A percentile compares a stretch with the other conserved stretches of the same genome.
These are phyloP conservation scores for Rallus crepitans DNA, from an alignment of 2,797 vertebrate species.

Conservation along the genomic window DNA sequence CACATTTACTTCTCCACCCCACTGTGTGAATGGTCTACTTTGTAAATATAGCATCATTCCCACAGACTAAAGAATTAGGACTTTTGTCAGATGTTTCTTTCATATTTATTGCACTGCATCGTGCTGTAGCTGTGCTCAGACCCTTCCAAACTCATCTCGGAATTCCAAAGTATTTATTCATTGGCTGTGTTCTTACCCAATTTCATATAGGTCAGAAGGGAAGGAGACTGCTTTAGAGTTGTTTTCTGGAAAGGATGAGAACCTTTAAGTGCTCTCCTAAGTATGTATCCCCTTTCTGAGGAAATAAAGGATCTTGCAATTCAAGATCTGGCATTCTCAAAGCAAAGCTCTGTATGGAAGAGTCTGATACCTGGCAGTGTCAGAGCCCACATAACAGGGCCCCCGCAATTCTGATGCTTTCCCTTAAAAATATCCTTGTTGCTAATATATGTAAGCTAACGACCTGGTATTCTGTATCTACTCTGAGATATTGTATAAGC, in stretches of 20 bases:
- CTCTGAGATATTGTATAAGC: background rate
- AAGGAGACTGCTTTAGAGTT: background rate
- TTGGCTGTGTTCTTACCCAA: background rate
- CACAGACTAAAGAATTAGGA: background rate
- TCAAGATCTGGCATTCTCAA: background rate
- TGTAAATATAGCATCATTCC: background rate
- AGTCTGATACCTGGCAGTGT: background rate
- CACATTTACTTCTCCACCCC: background rate
- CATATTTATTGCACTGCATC: background rate
- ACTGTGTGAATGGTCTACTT: background rate
- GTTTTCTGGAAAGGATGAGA: background rate
- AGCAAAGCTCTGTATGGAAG: background rate
- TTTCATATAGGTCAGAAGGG: background rate
- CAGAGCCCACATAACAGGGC: background rate
- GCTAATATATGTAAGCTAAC: background rate
- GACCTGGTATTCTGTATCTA: background rate
- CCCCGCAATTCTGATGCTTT: background rate
- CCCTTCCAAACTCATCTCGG: background rate
- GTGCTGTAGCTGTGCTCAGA: background rate
- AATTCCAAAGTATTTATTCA: background rate
- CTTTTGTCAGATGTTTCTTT: background rate
- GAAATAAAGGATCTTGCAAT: background rate
- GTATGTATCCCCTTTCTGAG: background rate
- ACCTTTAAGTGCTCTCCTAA: background rate
- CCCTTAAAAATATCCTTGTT: background rate